Conservation (phyloP, 1,140 invertebrate genomes). For the Calosoma granatense region DNA sequence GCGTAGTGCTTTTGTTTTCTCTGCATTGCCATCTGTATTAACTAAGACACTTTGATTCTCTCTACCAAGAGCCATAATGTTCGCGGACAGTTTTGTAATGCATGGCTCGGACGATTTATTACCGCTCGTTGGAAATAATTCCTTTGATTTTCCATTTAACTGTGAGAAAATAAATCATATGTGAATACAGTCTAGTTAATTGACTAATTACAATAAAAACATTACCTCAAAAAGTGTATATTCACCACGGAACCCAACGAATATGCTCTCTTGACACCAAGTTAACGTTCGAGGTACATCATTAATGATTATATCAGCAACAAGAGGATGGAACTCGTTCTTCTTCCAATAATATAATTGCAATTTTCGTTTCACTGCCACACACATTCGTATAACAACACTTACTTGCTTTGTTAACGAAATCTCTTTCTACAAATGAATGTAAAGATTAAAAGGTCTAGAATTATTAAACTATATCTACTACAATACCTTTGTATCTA, state of each 20-base stretch:
- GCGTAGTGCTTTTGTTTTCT: slow-evolving; percentile 58
- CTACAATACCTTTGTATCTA: slow-evolving; percentile 61
- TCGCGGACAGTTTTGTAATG: slow-evolving; percentile 62
- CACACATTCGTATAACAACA: slow-evolving; percentile 70
- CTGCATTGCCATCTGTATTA: slow-evolving; percentile 58
- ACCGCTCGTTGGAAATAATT: slow-evolving; percentile 77
- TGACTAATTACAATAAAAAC: slow-evolving; percentile 1
- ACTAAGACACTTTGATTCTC: slow-evolving; percentile 79
- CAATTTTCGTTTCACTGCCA: slow-evolving; percentile 77
- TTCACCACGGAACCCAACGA: slow-evolving; percentile 75
- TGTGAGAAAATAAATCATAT: slow-evolving; percentile 10
- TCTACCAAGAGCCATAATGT: slow-evolving; percentile 64
- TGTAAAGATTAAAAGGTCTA: slow-evolving; percentile 15
- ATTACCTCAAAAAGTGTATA: slow-evolving; percentile 67
- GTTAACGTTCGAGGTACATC: slow-evolving; percentile 76
- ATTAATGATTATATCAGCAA: slow-evolving; percentile 63
- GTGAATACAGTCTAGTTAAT: background rate
- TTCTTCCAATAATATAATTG: slow-evolving; percentile 87
- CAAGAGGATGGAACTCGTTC: slow-evolving; percentile 64
- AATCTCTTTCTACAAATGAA: slow-evolving; percentile 37
- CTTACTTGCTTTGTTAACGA: slow-evolving; percentile 61
- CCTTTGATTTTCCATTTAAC: slow-evolving; percentile 50
- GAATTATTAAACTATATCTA: background rate
- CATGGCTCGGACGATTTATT: slow-evolving; percentile 70
- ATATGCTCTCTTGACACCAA: slow-evolving; percentile 78